Base-by-base conservation (phyloP, 1,140 invertebrate species). In the Drosophila rhopaloa region DNA sequence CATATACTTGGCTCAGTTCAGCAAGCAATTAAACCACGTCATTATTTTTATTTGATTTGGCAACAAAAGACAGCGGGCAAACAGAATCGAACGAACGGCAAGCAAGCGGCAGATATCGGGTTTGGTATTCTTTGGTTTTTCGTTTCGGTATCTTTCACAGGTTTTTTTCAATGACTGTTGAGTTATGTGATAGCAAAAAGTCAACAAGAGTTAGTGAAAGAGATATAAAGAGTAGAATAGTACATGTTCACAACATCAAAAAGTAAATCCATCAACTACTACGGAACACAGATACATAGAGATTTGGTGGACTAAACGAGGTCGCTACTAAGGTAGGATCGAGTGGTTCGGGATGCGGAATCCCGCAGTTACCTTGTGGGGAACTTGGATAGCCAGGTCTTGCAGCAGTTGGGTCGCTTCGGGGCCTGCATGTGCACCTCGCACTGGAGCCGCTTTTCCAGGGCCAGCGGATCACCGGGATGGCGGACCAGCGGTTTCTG, bases 361-460 rank as follows among this genome's bases (percentile, higher is more conserved):
- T 50, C 50, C 53, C 68, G 46, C 54, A 73, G 67, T 91, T 92
- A 92, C 91, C 91, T 92, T 83, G 91, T 92, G 60, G 96, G 96
- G 93, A 97, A 98, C 94, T 98, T 98, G 93, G 97, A 97, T 91
- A 98, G 95, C 97, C 97, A 98, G 88, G 97, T 96, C 92, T 96
- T 95, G 94, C 97, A 98, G 95, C 97, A 97, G 94, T 96, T 97
- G 68, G 93, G 93, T 91, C 95, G 94, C 93, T 94, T 94, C 76
- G 94, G 94, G 80, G 94, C 94, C 93, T 94, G 94, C 94, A 96
- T 95, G 92, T 95, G 95, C 58, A 96, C 94, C 94, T 97, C 96
- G 93, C 97, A 98, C 93, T 97, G 97, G 78, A 96, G 95, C 92
- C 96, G 95, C 94, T 97, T 97, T 91, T 97, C 95, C 92, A 96